phyloP scores from a whole-genome alignment of 2,113 vertebrate species.

The Bos javanicus region DNA sequence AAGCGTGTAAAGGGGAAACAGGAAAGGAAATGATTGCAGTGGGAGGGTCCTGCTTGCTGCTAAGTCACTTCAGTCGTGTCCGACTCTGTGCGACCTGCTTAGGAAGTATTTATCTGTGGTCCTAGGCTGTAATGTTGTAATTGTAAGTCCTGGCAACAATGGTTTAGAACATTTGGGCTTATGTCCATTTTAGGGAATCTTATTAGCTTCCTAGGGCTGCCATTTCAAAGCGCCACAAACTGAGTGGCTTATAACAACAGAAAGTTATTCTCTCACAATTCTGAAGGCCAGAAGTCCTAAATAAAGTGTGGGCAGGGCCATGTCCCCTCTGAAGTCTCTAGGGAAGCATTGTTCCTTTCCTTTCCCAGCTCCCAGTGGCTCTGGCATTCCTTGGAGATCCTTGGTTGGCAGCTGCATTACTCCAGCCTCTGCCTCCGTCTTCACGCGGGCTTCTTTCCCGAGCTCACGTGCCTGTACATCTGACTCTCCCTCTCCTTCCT shows the following conservation, averaged over 20 bases:
- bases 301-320: neutral
- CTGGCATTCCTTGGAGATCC: neutral
- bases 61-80: too few species aligned
- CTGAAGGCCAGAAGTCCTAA: neutral
- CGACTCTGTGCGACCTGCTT: neutral
- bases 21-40: neutral
- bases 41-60: neutral
- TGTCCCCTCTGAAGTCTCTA: fast-evolving
- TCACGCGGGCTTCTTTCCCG: neutral
- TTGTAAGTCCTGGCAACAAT: neutral
- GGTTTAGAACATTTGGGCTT: neutral
- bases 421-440: neutral
- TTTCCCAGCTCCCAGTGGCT: too few species aligned
- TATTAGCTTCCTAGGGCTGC: neutral
- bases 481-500: neutral
- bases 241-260: neutral
- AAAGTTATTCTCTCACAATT: neutral
- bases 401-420: fast-evolving
- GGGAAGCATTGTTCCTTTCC: too few species aligned
- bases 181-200: neutral
- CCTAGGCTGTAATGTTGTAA: neutral
- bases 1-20: neutral
- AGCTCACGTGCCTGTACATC: fast-evolving
- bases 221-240: neutral
- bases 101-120: neutral